A percentile compares a stretch with the other conserved stretches of the same genome.
Evolutionary conservation across 2,888 invertebrate species (phyloP).

Genomic region (Steinernema hermaphroditum): DNA sequence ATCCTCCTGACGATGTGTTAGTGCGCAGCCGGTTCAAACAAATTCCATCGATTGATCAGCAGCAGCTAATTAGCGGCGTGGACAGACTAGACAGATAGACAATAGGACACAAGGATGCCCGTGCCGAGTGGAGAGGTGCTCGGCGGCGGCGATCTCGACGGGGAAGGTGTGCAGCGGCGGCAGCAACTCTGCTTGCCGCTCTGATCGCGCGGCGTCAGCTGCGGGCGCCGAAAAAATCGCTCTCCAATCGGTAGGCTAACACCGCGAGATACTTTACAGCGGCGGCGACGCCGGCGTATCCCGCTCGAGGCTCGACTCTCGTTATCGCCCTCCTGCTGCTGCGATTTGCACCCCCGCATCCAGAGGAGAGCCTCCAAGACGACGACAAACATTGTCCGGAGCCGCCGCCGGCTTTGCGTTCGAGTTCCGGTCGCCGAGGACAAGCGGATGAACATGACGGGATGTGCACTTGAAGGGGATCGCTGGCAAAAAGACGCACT

Average conservation of each 20-base stretch:
- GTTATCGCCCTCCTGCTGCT: neutral
- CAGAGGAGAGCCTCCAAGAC: neutral
- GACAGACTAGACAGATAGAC: neutral
- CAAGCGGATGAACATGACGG: too few relatives aligned
- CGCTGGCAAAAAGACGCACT: neutral
- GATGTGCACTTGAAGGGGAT: neutral
- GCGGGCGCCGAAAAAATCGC: conserved; percentile 9
- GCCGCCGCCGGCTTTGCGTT: neutral
- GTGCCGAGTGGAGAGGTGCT: neutral
- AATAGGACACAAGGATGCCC: neutral
- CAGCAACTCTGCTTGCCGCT: too few relatives aligned
- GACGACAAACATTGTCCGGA: neutral
- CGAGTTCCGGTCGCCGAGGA: neutral
- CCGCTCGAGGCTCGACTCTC: too few relatives aligned
- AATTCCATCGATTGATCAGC: conserved; percentile 11
- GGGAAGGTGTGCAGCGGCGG: too few relatives aligned
- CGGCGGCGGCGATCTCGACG: too few relatives aligned
- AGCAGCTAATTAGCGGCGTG: conserved; percentile 10
- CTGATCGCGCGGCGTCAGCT: neutral
- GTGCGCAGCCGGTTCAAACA: neutral
- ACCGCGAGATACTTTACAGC: conserved; percentile 14
- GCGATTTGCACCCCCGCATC: conserved; percentile 30
- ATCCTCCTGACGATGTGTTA: conserved; percentile 45
- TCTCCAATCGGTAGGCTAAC: conserved; percentile 15
- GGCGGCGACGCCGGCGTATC: neutral